Evolutionary conservation across 92 coral and sea anemone species (phyloP).

Genomic region (Pocillopora meandrina): DNA sequence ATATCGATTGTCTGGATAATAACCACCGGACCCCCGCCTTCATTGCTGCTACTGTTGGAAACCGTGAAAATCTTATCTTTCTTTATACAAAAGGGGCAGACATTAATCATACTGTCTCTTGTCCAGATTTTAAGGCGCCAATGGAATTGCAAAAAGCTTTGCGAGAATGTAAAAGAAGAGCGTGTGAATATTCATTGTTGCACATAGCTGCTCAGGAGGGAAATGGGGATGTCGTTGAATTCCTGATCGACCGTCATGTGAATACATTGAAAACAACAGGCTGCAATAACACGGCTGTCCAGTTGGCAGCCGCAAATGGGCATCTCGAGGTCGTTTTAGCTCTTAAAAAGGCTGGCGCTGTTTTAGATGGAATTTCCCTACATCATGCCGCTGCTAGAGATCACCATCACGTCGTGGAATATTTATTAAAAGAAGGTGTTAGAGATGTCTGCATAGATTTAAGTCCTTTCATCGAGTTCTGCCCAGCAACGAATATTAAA

Average conservation of each 20-base stretch:
- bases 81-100: constrained; percentile 37
- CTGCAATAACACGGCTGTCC: constrained; percentile 45
- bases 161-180: constrained; percentile 29
- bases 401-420: constrained; percentile 48
- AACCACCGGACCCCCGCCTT: constrained; percentile 37
- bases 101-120: constrained; percentile 1
- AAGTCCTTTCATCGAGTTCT: background rate
- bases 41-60: constrained; percentile 36
- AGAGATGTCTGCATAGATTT: constrained; percentile 41
- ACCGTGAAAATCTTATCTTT: background rate
- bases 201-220: constrained; percentile 58
- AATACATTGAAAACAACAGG: constrained; percentile 12
- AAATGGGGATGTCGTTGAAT: constrained; percentile 28
- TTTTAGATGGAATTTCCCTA: constrained; percentile 54
- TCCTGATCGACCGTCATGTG: constrained; percentile 28
- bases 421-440: constrained; percentile 47
- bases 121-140: background rate
- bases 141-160: constrained; percentile 17
- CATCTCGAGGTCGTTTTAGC: constrained; percentile 41
- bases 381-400: constrained; percentile 74
- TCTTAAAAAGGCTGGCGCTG: constrained; percentile 51
- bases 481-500: background rate
- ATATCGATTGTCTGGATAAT: constrained; percentile 34
- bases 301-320: constrained; percentile 70
- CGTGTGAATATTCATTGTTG: constrained; percentile 49